Conservation (phyloP, 2,113 vertebrate species). For the Hippocampus mohnikei region DNA sequence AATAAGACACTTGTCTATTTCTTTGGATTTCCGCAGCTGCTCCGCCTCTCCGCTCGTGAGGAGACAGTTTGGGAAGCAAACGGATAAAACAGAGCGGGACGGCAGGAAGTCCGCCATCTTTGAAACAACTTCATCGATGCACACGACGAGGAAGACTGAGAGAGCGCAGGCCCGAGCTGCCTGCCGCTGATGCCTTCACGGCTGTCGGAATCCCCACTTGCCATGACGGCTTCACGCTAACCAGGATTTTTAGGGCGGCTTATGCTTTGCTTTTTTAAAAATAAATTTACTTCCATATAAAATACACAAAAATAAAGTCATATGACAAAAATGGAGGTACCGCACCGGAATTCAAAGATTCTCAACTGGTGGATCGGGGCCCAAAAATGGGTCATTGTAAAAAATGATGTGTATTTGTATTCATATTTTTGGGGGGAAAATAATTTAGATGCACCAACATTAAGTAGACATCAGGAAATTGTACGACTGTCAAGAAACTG, state of each 20-base stretch:
- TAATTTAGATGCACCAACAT: no score
- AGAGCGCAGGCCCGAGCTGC: conserved; percentile 18
- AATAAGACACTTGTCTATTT: conserved; percentile 86
- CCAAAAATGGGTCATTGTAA: no score
- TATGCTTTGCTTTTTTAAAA: no score
- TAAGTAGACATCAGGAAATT: no score
- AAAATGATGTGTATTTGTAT: no score
- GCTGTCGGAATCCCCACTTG: conserved; percentile 9
- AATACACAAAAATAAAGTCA: neutral
- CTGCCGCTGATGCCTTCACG: conserved; percentile 20
- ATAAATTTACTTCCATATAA: neutral
- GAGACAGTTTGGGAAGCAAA: conserved; percentile 89
- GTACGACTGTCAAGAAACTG: no score
- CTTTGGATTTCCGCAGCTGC: conserved; percentile 86
- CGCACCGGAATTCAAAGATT: no score
- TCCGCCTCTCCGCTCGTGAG: conserved; percentile 87
- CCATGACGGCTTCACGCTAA: neutral
- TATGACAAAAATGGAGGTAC: no score
- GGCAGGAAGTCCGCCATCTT: conserved; percentile 99
- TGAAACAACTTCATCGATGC: conserved; percentile 82
- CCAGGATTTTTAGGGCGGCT: neutral
- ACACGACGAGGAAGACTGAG: conserved; percentile 47
- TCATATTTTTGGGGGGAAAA: no score
- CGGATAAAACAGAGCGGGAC: conserved; percentile 85
- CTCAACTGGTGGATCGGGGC: no score